A percentile compares a stretch with the other conserved stretches of the same genome.
These are phyloP conservation scores for Ctenoplectra terminalis DNA, from an alignment of 1,140 invertebrate genomes.

Conservation along the genomic window DNA sequence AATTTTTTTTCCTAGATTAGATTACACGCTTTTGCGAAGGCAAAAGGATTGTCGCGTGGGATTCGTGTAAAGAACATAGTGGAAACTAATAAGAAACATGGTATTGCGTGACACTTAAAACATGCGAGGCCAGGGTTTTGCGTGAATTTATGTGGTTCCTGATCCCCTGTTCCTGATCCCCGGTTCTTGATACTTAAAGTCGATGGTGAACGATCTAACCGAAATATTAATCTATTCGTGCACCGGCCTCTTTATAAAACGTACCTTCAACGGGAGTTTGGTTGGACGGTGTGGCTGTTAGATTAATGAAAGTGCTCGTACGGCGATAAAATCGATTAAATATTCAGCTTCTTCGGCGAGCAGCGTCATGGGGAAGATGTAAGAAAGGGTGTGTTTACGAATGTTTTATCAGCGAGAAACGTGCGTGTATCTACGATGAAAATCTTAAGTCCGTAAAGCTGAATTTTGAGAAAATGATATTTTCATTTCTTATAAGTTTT, in stretches of 20 bases:
- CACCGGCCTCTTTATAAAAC: not conserved
- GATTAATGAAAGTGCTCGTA: conserved; percentile 11
- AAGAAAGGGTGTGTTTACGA: not conserved
- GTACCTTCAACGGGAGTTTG: not conserved
- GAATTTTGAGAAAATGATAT: too few species aligned
- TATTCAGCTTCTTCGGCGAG: not conserved
- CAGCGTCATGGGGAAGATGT: not conserved
- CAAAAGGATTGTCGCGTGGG: not conserved
- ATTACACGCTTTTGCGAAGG: not conserved
- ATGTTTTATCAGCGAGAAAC: not conserved
- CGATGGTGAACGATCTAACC: conserved; percentile 25
- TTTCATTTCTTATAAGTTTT: too few species aligned
- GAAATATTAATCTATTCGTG: conserved; percentile 22
- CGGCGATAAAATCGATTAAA: conserved; percentile 37
- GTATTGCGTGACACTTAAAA: conserved; percentile 3
- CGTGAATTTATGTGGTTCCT: conserved; percentile 49
- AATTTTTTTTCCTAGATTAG: conserved; percentile 14
- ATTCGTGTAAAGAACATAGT: not conserved
- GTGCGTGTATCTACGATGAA: too few species aligned
- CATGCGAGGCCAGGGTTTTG: not conserved
- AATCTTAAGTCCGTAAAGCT: too few species aligned
- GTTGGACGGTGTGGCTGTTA: conserved; percentile 2
- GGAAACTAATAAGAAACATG: not conserved
- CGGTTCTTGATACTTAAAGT: not conserved
- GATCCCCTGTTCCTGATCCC: conserved; percentile 18